phyloP scores from a whole-genome alignment of 1,140 invertebrate species.

The Drosophila lini region DNA sequence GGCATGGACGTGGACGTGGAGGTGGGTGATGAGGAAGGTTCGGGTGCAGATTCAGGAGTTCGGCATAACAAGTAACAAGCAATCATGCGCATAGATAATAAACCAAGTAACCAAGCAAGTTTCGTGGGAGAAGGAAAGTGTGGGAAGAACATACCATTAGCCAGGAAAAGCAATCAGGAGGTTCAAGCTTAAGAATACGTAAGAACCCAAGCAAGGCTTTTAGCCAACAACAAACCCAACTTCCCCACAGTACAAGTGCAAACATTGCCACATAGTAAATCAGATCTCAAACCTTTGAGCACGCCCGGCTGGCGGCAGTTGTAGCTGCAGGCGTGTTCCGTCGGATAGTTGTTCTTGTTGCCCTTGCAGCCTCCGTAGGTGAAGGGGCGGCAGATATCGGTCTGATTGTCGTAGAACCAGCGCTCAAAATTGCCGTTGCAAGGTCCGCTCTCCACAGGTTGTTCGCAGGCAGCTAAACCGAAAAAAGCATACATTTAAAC shows the following conservation, averaged over 20 bases:
- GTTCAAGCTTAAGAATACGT: slow-evolving; percentile 33
- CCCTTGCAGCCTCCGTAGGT: slow-evolving; percentile 95
- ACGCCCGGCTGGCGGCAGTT: slow-evolving; percentile 90
- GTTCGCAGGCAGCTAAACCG: slow-evolving; percentile 90
- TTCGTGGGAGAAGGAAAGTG: slow-evolving; percentile 35
- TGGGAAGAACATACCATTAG: slow-evolving; percentile 62
- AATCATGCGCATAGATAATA: slow-evolving; percentile 68
- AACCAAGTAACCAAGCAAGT: slow-evolving; percentile 52
- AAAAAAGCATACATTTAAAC: not conserved
- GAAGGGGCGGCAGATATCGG: slow-evolving; percentile 90
- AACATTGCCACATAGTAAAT: slow-evolving; percentile 8
- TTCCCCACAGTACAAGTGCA: slow-evolving; percentile 13
- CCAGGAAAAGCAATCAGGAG: slow-evolving; percentile 43
- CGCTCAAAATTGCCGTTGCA: slow-evolving; percentile 93
- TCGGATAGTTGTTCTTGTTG: slow-evolving; percentile 94
- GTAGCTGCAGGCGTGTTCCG: slow-evolving; percentile 91
- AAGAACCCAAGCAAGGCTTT: slow-evolving; percentile 23
- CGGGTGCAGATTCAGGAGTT: slow-evolving; percentile 35
- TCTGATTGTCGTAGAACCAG: slow-evolving; percentile 92
- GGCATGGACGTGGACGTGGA: slow-evolving; percentile 5
- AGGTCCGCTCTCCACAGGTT: slow-evolving; percentile 90
- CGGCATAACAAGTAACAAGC: slow-evolving; percentile 60
- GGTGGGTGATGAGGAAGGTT: slow-evolving; percentile 37
- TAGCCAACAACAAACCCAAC: slow-evolving; percentile 5
- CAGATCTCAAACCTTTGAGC: slow-evolving; percentile 88